These are phyloP conservation scores for Pao palembangensis DNA, from an alignment of 2,113 vertebrate genomes.

Conservation along the genomic window DNA sequence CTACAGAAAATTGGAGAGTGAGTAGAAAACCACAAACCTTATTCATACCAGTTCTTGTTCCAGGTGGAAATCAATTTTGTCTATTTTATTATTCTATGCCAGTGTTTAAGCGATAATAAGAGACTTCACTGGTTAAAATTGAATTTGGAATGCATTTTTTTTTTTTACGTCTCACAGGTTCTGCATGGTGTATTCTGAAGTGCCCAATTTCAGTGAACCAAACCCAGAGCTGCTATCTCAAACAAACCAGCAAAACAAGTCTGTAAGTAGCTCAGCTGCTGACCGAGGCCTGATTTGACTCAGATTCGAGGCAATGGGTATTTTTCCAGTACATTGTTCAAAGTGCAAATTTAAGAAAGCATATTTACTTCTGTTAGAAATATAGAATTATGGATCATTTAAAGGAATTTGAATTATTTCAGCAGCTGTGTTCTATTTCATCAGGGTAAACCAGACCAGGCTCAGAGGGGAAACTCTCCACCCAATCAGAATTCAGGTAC, in stretches of 20 bases:
- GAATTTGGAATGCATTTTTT: too few species aligned
- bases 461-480: constrained; percentile 86
- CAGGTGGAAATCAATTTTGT: neutral
- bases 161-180: constrained; percentile 75
- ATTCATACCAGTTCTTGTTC: constrained; percentile 4
- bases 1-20: constrained; percentile 99
- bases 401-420: too few species aligned
- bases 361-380: too few species aligned
- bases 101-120: too few species aligned
- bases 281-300: too few species aligned
- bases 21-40: constrained; percentile 63
- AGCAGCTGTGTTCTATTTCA: constrained; percentile 4
- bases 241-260: constrained; percentile 81
- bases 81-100: neutral
- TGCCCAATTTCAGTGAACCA: constrained; percentile 98
- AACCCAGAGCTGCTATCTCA: constrained; percentile 85
- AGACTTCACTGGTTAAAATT: too few species aligned
- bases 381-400: too few species aligned
- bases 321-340: too few species aligned
- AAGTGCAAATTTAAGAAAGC: too few species aligned
- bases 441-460: constrained; percentile 88
- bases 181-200: constrained; percentile 99
- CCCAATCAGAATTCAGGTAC: constrained; percentile 87
- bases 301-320: too few species aligned
- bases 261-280: constrained; percentile 71